Evolutionary conservation across 92 coral and sea anemone species (phyloP).

Genomic region (Bergia sp.): DNA sequence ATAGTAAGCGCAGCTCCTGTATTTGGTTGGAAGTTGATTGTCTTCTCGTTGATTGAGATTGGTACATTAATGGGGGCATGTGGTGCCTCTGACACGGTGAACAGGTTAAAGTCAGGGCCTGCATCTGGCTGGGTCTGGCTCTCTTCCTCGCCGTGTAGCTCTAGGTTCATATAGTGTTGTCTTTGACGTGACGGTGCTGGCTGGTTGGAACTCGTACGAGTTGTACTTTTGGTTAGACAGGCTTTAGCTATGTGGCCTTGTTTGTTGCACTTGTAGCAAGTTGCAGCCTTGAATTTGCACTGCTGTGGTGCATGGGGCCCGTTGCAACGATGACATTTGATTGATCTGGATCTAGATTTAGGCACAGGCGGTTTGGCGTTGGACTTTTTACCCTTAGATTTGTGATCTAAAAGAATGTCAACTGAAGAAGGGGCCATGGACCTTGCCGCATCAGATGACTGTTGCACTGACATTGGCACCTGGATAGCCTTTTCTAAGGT

Average conservation of each 20-base stretch:
- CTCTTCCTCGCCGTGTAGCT: not conserved
- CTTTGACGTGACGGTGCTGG: not conserved
- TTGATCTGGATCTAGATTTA: not conserved
- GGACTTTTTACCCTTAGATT: not conserved
- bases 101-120: not conserved
- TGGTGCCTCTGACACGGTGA: not conserved
- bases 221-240: not conserved
- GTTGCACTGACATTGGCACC: slow-evolving; percentile 6
- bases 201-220: not conserved
- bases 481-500: slow-evolving; percentile 12
- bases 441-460: not conserved
- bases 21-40: slow-evolving; percentile 43
- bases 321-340: not conserved
- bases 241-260: slow-evolving; percentile 4
- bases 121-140: not conserved
- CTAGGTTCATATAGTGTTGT: not conserved
- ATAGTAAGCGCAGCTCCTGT: slow-evolving; percentile 51
- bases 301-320: not conserved
- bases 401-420: not conserved
- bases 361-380: not conserved
- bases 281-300: not conserved
- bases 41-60: slow-evolving; percentile 30
- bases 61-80: slow-evolving; percentile 38
- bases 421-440: not conserved
- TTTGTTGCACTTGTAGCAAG: not conserved